phyloP scores from a whole-genome alignment of 1,140 invertebrate genomes.

The Cydia fagiglandana region DNA sequence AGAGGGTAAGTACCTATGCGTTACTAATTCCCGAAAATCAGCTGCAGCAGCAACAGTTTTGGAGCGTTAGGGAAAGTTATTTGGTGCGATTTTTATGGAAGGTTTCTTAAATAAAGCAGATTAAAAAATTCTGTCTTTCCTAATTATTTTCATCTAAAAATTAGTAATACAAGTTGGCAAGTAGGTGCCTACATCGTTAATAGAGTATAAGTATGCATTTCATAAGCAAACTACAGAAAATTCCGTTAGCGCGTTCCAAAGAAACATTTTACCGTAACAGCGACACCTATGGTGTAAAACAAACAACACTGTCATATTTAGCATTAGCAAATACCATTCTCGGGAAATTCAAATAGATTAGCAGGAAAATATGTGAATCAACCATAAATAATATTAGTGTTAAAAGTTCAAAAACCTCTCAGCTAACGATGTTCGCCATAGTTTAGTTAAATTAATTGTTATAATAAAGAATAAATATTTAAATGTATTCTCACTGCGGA shows the following conservation, averaged over 20 bases:
- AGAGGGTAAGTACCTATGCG: too few species aligned
- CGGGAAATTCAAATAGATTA: not conserved
- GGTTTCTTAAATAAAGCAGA: too few species aligned
- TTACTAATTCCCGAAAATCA: too few species aligned
- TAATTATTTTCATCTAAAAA: too few species aligned
- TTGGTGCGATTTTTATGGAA: too few species aligned
- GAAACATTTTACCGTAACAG: not conserved
- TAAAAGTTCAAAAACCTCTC: not conserved
- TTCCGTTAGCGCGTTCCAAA: not conserved
- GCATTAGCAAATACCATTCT: not conserved
- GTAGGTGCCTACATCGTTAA: too few species aligned
- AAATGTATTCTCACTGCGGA: slow-evolving; percentile 14
- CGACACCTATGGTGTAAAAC: not conserved
- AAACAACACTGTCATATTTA: not conserved
- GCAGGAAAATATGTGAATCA: not conserved
- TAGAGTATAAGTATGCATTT: too few species aligned
- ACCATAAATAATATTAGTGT: not conserved
- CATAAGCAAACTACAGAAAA: not conserved
- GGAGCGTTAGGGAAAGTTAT: not conserved
- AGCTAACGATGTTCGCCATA: slow-evolving; percentile 19
- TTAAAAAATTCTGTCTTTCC: too few species aligned
- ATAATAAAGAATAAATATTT: slow-evolving; percentile 20
- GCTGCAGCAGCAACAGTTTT: too few species aligned
- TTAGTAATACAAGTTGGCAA: too few species aligned
- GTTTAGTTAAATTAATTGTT: slow-evolving; percentile 13